Conservation (phyloP, 1,140 invertebrate species). For the Trichogramma pretiosum region DNA sequence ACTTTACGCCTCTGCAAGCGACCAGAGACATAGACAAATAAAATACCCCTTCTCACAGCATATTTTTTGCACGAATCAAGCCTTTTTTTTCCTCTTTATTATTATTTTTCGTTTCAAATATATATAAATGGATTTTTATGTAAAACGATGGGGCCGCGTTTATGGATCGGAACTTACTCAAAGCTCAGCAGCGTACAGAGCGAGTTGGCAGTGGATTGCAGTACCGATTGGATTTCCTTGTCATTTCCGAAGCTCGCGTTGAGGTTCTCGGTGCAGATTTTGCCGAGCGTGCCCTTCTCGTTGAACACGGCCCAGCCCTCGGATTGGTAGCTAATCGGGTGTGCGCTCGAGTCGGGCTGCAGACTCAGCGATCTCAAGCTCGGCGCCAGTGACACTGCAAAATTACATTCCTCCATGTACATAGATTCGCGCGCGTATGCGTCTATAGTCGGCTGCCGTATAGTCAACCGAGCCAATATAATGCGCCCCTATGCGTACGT, state of each 20-base stretch:
- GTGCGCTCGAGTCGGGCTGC: constrained; percentile 51
- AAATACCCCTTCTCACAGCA: too few species aligned
- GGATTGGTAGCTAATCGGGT: constrained; percentile 56
- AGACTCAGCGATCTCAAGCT: constrained; percentile 51
- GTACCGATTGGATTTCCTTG: constrained; percentile 46
- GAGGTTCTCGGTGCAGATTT: constrained; percentile 69
- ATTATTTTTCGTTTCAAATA: not conserved
- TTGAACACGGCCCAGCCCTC: constrained; percentile 75
- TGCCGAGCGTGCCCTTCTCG: constrained; percentile 70
- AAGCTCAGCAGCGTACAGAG: constrained; percentile 67
- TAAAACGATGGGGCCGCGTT: not conserved
- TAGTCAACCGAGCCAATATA: too few species aligned
- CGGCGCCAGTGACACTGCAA: constrained; percentile 64
- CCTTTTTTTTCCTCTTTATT: not conserved
- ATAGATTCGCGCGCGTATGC: not conserved
- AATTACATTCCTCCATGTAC: constrained; percentile 1
- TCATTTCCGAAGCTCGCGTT: constrained; percentile 45
- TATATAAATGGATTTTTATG: too few species aligned
- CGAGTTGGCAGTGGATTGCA: constrained; percentile 63
- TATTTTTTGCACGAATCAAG: too few species aligned
- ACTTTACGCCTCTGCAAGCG: constrained; percentile 49
- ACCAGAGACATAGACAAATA: too few species aligned
- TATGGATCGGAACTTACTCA: constrained; percentile 52
- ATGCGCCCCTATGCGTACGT: too few species aligned
- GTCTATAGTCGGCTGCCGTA: too few species aligned